These are phyloP conservation scores for Furcula furcula DNA, from an alignment of 2,888 invertebrate genomes.

Conservation along the genomic window DNA sequence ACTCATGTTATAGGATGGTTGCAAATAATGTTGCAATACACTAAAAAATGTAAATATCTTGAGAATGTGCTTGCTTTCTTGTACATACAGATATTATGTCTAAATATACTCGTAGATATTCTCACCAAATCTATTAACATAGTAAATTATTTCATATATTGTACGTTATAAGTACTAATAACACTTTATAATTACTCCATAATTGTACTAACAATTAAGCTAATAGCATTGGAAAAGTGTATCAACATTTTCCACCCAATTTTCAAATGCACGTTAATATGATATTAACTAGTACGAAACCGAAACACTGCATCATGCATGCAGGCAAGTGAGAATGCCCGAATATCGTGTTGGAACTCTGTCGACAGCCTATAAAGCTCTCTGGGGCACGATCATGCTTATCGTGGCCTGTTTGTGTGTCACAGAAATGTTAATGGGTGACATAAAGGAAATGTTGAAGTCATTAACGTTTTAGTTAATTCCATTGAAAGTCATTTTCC, in stretches of 20 bases:
- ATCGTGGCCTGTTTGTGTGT: slow-evolving; percentile 16
- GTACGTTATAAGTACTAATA: too few species aligned
- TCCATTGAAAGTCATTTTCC: background rate
- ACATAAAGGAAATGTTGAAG: slow-evolving; percentile 22
- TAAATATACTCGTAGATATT: too few species aligned
- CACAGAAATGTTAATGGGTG: slow-evolving; percentile 3
- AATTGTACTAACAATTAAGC: background rate
- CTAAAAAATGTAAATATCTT: too few species aligned
- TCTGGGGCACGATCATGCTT: slow-evolving; percentile 26
- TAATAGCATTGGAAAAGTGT: background rate
- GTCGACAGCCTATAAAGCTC: slow-evolving; percentile 25
- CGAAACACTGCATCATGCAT: slow-evolving; percentile 17
- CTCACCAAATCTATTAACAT: too few species aligned
- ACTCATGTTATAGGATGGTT: too few species aligned
- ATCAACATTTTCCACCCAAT: background rate
- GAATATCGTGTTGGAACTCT: slow-evolving; percentile 17
- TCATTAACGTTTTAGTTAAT: slow-evolving; percentile 8
- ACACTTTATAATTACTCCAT: too few species aligned
- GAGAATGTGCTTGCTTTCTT: too few species aligned
- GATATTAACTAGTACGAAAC: slow-evolving; percentile 4
- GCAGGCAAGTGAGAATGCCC: slow-evolving; percentile 19
- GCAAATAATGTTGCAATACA: too few species aligned
- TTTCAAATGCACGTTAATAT: background rate
- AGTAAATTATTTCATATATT: too few species aligned
- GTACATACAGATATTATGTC: too few species aligned